Base-by-base conservation (phyloP, 2,113 vertebrate genomes). In the Nannobrachium achirus region DNA sequence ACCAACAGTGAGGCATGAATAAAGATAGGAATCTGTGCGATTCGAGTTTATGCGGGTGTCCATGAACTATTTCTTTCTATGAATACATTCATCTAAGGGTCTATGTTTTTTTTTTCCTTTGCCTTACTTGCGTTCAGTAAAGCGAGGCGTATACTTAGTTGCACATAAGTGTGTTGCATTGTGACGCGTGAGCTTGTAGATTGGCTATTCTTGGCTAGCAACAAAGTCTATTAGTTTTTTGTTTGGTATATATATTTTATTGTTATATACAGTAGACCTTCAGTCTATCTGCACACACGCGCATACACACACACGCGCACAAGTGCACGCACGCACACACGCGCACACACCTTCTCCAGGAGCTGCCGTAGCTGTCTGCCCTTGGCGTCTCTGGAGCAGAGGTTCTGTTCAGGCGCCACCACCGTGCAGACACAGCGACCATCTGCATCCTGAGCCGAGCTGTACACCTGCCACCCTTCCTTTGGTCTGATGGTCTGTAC, bases 381-480 rank as follows among this genome's bases (percentile, higher is more conserved):
- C 88, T 98, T 98, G 89, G 98, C 97, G 78, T 99, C 98, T 86
- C 96, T 93, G 56, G 98, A 98, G 70, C 98, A 99, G 13, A 99
- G 93, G 70, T 95, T 99, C 86, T 99, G 98, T 80, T 98, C 97
- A 1, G 98, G 98, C 64, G 98, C 98, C 69, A 99, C 98, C 76
- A 98, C 98, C 0, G 98, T 99, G 85, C 98, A 99, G 86, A 99
- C 95, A 81, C 98, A 99, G 9, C 97, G 91, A 3, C 98, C 98
- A 5, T 98, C 96, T 7, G 97, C 95, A 75, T 99, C 97, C 88
- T 99, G 98, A 1, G 98, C 97, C 0, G 97, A 99, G 70, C 97
- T 98, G 82, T 98, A 99, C 65, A 99, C 98, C 85, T 99, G 96
- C 98, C 97, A 99, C 18, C 98, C 97, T 87, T 99, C 97, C 86